Percentiles rank a stretch among this genome's conserved stretches.
Conservation (phyloP, 2,888 invertebrate genomes). For the Cheilosia scutellata region DNA sequence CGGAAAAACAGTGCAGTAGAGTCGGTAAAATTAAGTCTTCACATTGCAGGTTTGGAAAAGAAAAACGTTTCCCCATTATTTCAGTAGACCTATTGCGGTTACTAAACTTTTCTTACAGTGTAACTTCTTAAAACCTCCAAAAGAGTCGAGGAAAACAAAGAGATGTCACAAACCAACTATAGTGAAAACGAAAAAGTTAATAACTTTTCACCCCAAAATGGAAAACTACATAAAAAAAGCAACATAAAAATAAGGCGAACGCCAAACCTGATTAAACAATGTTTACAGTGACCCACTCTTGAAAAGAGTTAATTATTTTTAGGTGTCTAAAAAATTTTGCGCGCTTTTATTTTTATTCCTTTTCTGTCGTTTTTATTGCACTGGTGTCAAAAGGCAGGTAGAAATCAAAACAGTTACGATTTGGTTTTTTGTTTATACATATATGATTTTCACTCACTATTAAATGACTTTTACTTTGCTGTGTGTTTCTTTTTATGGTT, state of each 20-base stretch:
- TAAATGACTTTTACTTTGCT: conserved; percentile 10
- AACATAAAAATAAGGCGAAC: background rate
- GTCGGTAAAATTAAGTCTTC: too few relatives aligned
- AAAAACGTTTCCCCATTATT: too few relatives aligned
- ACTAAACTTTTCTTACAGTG: too few relatives aligned
- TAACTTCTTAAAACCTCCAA: too few relatives aligned
- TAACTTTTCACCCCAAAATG: conserved; percentile 19
- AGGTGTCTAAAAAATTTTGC: background rate
- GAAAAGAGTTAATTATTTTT: conserved; percentile 6
- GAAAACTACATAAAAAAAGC: conserved; percentile 3
- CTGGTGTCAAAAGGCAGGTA: conserved; percentile 13
- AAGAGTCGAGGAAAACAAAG: too few relatives aligned
- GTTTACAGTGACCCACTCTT: conserved; percentile 10
- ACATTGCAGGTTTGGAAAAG: too few relatives aligned
- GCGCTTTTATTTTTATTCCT: background rate
- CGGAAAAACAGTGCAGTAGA: too few relatives aligned
- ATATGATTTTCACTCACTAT: conserved; percentile 4
- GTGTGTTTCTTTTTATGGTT: background rate
- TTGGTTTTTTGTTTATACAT: background rate
- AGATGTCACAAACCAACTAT: too few relatives aligned
- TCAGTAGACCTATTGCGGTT: too few relatives aligned
- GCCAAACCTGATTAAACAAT: background rate
- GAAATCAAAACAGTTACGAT: conserved; percentile 3
- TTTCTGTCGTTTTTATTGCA: background rate
- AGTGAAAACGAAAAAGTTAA: conserved; percentile 22